Percentiles rank a stretch among this genome's conserved stretches.
phyloP scores from a whole-genome alignment of 1,140 invertebrate genomes.

The Temnothorax longispinosus region DNA sequence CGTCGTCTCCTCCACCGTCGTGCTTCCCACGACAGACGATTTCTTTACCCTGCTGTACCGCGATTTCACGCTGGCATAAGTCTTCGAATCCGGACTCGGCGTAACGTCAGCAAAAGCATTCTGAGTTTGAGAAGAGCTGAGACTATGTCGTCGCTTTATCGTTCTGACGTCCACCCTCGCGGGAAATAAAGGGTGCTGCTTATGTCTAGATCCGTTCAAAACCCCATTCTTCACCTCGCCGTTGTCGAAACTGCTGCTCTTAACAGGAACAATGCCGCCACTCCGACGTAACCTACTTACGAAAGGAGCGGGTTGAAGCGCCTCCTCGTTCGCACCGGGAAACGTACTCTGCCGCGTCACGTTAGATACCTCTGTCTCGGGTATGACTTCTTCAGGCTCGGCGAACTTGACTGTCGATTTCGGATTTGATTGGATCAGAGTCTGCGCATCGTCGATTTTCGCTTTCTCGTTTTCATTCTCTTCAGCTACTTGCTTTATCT shows the following conservation, averaged over 20 bases:
- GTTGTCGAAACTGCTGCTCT: neutral
- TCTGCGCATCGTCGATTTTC: neutral
- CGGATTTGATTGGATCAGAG: neutral
- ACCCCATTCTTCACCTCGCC: slow-evolving; percentile 40
- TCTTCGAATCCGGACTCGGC: slow-evolving; percentile 56
- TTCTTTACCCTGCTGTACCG: slow-evolving; percentile 69
- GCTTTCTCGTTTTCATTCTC: slow-evolving; percentile 15
- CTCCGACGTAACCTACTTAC: slow-evolving; percentile 19
- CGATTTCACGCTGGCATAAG: slow-evolving; percentile 63
- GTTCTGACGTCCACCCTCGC: slow-evolving; percentile 28
- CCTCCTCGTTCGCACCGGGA: slow-evolving; percentile 59
- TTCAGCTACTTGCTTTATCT: neutral
- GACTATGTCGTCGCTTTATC: slow-evolving; percentile 55
- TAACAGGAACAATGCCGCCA: neutral
- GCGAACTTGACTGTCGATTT: neutral
- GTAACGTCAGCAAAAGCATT: slow-evolving; percentile 9
- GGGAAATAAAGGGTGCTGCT: slow-evolving; percentile 59
- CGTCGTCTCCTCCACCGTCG: slow-evolving; percentile 20
- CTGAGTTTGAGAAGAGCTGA: slow-evolving; percentile 50
- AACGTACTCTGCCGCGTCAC: slow-evolving; percentile 70
- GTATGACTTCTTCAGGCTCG: neutral
- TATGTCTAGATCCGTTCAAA: slow-evolving; percentile 48
- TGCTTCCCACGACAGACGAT: slow-evolving; percentile 2
- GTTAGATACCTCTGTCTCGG: slow-evolving; percentile 17
- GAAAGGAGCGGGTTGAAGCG: slow-evolving; percentile 20